Conservation (phyloP, 1,140 invertebrate genomes). For the Drosophila oshimai region DNA sequence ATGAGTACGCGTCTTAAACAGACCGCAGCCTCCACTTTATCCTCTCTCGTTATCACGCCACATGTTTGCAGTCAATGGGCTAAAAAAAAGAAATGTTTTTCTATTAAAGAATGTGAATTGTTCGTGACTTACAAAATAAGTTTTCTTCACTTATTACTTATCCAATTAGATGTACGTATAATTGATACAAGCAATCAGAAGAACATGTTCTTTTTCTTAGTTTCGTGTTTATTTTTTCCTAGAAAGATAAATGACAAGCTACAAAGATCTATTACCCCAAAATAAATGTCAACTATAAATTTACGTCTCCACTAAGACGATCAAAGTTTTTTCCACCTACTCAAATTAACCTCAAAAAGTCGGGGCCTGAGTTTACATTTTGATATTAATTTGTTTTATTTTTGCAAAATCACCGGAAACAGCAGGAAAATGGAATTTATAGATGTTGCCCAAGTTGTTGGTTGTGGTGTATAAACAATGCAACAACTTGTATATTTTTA, state of each 20-base stretch:
- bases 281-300: slow-evolving; percentile 36
- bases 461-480: slow-evolving; percentile 25
- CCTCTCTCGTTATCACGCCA: background rate
- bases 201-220: background rate
- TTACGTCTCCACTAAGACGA: slow-evolving; percentile 1
- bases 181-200: background rate
- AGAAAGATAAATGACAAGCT: slow-evolving; percentile 2
- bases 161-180: slow-evolving; percentile 4
- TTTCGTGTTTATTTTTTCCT: background rate
- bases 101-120: no score
- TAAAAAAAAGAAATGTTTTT: background rate
- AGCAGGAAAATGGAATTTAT: slow-evolving; percentile 16
- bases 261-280: background rate
- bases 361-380: background rate
- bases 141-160: no score
- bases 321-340: slow-evolving; percentile 21
- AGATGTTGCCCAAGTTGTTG: background rate
- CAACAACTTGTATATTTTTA: slow-evolving; percentile 25
- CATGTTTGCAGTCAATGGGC: background rate
- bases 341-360: background rate
- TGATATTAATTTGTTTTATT: slow-evolving; percentile 12
- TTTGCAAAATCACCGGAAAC: slow-evolving; percentile 52
- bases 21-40: background rate
- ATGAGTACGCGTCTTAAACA: background rate
- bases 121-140: no score